Evolutionary conservation across 2,888 invertebrate species (phyloP), one percentile per base, ranked within the genome.

Genomic region (Escarpia spicata): DNA sequence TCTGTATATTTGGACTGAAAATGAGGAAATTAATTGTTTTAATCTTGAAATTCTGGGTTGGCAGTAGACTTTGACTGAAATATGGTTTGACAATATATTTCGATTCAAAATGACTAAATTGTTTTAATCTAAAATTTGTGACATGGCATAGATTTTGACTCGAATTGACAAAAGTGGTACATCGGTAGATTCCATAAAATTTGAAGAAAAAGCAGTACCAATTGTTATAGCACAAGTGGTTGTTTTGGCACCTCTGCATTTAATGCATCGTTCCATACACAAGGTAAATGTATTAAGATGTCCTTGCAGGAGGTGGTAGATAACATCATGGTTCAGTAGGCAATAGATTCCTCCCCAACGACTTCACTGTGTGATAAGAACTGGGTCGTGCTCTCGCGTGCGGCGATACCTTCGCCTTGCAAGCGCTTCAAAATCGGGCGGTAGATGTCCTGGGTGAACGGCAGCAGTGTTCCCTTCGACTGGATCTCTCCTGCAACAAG

Each of bases 391-490:
- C 43, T 90, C 90, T 94, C 93, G 10, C 93, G 94, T 44, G 95
- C 95, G 31, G 90, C 92, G 89, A 99, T 97, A 52, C 99, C 99
- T 96, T 99, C 99, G 58, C 97, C 97, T 95, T 98, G 97, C 89
- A 99, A 97, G 93, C 99, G 97, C 75, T 98, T 98, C 93, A 99
- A 97, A 96, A 99, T 98, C 0, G 99, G 98, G 91, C 96, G 94
- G 97, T 99, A 99, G 93, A 99, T 98, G 93, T 99, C 99, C 0
- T 98, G 98, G 0, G 98, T 97, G 95, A 99, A 98, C 0, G 99
- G 99, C 90, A 99, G 97, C 31, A 99, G 97, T 94, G 99, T 98
- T 4, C 99, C 99, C 93, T 98, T 98, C 94, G 98, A 98, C 97
- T 99, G 99, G 95, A 99, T 99, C 97, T 99, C 99, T 95, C 98